Base-by-base conservation (phyloP, 2,797 vertebrate genomes). In the Neosilurus hyrtlii region DNA sequence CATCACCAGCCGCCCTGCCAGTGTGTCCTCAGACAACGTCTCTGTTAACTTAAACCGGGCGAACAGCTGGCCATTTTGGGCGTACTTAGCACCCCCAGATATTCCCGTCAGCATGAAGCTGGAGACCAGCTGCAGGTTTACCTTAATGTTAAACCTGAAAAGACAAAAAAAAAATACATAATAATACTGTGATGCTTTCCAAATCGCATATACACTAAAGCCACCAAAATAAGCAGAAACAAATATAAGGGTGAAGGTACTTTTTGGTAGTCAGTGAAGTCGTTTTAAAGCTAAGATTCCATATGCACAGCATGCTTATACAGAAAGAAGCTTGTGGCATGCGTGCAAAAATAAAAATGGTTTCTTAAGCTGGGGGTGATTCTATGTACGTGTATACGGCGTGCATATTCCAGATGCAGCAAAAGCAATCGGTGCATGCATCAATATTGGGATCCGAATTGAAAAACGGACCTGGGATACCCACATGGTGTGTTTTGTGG, bases 91-190 rank as follows among this genome's bases (percentile, higher is more conserved):
- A 88, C 97, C 98, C 81, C 98, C 98, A 86, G 97, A 97, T 90
- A 99, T 96, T 88, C 98, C 98, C 8, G 98, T 99, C 88, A 99
- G 94, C 98, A 99, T 99, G 92, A 99, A 99, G 92, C 97, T 99
- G 88, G 94, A 96, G 86, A 99, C 96, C 84, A 99, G 96, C 95
- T 99, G 98, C 91, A 99, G 95, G 84, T 96, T 96, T 88, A 98
- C 97, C 94, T 99, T 99, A 91, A 99, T 99, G 94, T 99, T 99
- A 93, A 99, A 99, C 94, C 98, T 99, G 91, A 82, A 88, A 11
- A 63, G 86, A 80, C 1, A 79, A 22, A 70, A 68, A 0, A 2
- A 3, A 7, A 61, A 61, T n/a, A n/a, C n/a, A n/a, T n/a, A 37
- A 57, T 26, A 35, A 26, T 61, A 26, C 4, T 11, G 37, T 61